phyloP scores from a whole-genome alignment of 2,888 invertebrate species.

The Norana najaformis region DNA sequence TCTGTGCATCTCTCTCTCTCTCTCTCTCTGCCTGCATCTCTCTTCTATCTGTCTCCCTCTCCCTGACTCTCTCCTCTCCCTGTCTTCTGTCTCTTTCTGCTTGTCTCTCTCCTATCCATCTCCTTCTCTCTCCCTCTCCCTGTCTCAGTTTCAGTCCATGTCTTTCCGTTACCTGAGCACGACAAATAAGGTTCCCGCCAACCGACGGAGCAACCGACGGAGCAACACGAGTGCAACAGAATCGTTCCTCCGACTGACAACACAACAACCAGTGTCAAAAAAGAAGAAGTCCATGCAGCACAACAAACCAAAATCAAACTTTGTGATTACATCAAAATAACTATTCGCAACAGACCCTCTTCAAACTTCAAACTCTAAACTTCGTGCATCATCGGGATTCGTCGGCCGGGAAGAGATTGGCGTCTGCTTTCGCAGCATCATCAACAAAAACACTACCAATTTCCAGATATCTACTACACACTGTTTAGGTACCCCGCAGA shows the following conservation, averaged over 20 bases:
- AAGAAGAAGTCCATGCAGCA: neutral
- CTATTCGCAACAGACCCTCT: neutral
- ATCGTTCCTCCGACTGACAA: neutral
- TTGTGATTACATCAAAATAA: neutral
- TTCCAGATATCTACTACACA: no score
- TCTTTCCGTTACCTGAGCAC: neutral
- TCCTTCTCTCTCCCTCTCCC: neutral
- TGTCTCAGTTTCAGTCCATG: neutral
- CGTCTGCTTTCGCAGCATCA: neutral
- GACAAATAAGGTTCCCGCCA: neutral
- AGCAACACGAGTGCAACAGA: neutral
- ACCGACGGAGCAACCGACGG: neutral
- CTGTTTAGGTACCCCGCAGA: neutral
- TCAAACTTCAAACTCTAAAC: neutral
- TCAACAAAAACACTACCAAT: neutral
- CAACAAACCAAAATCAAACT: constrained; percentile 5
- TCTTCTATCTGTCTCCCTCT: no score
- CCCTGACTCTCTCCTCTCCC: no score
- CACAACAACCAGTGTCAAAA: neutral
- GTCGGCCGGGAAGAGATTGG: neutral
- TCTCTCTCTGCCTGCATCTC: no score
- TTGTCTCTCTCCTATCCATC: neutral
- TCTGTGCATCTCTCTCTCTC: no score
- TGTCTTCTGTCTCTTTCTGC: neutral
- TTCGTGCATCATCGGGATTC: no score